Base-by-base conservation (phyloP, 2,888 invertebrate species). In the Cheilosia grossa region DNA sequence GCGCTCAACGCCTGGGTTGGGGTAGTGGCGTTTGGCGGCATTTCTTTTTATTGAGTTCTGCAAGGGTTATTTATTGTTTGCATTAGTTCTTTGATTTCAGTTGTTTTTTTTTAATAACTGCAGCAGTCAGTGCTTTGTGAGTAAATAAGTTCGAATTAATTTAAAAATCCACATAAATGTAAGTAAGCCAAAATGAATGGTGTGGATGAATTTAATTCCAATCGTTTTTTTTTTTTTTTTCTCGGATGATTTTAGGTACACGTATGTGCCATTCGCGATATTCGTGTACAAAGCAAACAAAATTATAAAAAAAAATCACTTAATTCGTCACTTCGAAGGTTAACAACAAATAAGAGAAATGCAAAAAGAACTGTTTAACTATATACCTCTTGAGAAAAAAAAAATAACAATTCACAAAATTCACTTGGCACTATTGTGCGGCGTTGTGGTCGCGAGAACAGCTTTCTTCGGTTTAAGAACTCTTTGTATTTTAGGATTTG, bases 11-110 rank as follows among this genome's bases (percentile, higher is more conserved):
- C 88, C 88, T 90, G 91, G 56, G 89, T 88, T 83, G 93, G 93
- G 75, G 93, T 92, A 63, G 91, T 90, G 73, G 89, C 89, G 86
- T 90, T 90, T 77, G 90, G 90, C 17, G 90, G 88, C 91, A 90
- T 90, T 49, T 21, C 10, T 37, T 3, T 19, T 47, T 30, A 24
- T 66, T 54, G 15, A 40, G 21, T 42, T 17, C 69, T 82, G 53
- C 44, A 70, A 72, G 10, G 56, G 58, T 37, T 13, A 17, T 56
- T 30, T 30, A 53, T 27, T 17, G 10, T 33, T 56, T 17, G 56
- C 6, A 58, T 37, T 53, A 53, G 27, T 21, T 53, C 6, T 10
- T 19, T 47, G 19, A 47, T 47, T 47, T 17, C 9, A 5, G 9
- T 17, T 44, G 4, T 6, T n/a, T n/a, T 44, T 44, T 44, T 44